phyloP scores from a whole-genome alignment of 2,113 vertebrate genomes.

The Sigmodon hispidus region DNA sequence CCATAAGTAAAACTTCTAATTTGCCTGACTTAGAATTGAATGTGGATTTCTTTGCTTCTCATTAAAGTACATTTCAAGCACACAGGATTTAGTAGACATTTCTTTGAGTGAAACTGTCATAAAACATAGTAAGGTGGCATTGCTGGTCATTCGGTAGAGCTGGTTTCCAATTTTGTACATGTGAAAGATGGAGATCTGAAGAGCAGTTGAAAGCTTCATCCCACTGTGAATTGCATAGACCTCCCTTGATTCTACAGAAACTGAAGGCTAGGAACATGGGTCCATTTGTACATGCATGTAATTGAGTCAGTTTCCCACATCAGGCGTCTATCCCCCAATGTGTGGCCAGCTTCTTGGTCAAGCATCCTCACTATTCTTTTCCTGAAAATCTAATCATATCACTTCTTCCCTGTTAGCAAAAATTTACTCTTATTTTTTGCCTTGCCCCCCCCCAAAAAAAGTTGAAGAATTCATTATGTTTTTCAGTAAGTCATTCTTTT shows the following conservation, averaged over 20 bases:
- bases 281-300: background rate
- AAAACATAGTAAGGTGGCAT: background rate
- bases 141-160: background rate
- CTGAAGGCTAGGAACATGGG: background rate
- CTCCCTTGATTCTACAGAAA: background rate
- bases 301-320: background rate
- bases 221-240: background rate
- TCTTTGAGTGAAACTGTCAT: background rate
- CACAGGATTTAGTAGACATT: background rate
- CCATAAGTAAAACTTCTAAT: background rate
- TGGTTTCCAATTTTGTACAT: background rate
- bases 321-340: background rate
- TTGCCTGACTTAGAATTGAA: constrained; percentile 21
- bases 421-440: constrained; percentile 36
- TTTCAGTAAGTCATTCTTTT: constrained; percentile 47
- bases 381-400: constrained; percentile 21
- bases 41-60: background rate
- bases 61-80: background rate
- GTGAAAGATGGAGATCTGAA: background rate
- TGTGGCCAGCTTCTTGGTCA: background rate
- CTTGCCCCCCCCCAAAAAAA: constrained; percentile 66
- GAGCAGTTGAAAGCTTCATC: background rate
- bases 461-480: constrained; percentile 28
- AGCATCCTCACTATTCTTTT: background rate
- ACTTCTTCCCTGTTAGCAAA: background rate